Conservation (phyloP, 2,797 vertebrate genomes). For the Cichlasoma orientale region DNA sequence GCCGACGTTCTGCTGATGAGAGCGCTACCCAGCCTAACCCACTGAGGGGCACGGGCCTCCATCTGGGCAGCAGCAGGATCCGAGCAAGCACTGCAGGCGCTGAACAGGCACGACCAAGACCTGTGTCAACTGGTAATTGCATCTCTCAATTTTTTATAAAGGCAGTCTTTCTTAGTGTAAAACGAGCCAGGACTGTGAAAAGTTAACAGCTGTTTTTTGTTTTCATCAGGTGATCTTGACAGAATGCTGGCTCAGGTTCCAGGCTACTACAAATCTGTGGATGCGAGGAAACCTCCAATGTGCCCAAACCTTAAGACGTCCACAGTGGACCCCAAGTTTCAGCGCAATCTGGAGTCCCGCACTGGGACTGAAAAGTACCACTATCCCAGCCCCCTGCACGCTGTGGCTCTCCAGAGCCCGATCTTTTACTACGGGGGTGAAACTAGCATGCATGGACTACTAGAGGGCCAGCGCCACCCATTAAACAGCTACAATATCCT, state of each 20-base stretch:
- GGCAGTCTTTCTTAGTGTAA: background rate
- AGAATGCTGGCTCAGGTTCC: constrained; percentile 71
- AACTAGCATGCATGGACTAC: constrained; percentile 31
- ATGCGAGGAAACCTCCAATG: constrained; percentile 62
- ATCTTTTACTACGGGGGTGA: constrained; percentile 83
- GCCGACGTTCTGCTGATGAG: constrained; percentile 90
- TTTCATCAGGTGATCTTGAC: constrained; percentile 89
- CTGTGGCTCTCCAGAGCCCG: constrained; percentile 94
- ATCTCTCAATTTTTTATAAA: constrained; percentile 5
- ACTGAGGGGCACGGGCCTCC: constrained; percentile 77
- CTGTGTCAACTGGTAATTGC: constrained; percentile 91
- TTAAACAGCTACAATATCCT: constrained; percentile 31
- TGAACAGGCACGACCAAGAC: constrained; percentile 82
- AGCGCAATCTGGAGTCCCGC: constrained; percentile 86
- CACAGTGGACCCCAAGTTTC: constrained; percentile 85
- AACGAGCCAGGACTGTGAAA: background rate
- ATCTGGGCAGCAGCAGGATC: constrained; percentile 76
- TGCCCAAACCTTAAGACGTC: constrained; percentile 65
- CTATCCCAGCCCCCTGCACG: constrained; percentile 95
- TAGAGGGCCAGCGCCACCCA: constrained; percentile 41
- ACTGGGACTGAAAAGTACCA: constrained; percentile 88
- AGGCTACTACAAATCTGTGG: constrained; percentile 71
- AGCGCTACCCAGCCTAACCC: constrained; percentile 76
- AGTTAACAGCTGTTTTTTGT: constrained; percentile 35
- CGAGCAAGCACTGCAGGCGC: constrained; percentile 58